Conservation (phyloP, 2,113 vertebrate genomes). For the Bolborhynchus lineola region DNA sequence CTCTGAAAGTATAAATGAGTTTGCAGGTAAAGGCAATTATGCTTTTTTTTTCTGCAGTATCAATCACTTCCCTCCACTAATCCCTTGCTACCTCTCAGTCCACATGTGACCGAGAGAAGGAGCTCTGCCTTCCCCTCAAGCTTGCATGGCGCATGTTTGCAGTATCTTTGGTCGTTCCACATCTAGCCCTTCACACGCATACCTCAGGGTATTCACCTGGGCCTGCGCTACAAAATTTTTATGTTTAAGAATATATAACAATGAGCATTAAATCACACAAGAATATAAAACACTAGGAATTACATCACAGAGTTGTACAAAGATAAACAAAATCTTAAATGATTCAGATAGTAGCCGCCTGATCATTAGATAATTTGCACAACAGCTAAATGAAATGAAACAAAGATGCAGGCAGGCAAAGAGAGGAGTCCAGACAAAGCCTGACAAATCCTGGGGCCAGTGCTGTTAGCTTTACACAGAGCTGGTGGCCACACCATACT, state of each 20-base stretch:
- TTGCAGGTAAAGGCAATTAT: background rate
- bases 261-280: background rate
- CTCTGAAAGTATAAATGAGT: background rate
- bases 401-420: background rate
- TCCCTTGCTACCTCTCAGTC: background rate
- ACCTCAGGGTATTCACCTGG: background rate
- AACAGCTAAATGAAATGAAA: background rate
- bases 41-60: background rate
- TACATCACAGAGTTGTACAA: background rate
- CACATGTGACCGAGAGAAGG: background rate
- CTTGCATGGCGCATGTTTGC: accelerated
- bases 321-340: background rate
- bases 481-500: background rate
- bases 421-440: background rate
- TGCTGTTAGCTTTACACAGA: background rate
- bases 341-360: background rate
- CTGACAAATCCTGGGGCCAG: background rate
- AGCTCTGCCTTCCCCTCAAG: background rate
- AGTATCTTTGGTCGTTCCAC: background rate
- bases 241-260: background rate
- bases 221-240: background rate
- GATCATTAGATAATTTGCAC: background rate
- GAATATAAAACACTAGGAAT: background rate
- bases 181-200: background rate
- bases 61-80: background rate